Base-by-base conservation (phyloP, 2,888 invertebrate genomes). In the Tubulanus polymorphus region DNA sequence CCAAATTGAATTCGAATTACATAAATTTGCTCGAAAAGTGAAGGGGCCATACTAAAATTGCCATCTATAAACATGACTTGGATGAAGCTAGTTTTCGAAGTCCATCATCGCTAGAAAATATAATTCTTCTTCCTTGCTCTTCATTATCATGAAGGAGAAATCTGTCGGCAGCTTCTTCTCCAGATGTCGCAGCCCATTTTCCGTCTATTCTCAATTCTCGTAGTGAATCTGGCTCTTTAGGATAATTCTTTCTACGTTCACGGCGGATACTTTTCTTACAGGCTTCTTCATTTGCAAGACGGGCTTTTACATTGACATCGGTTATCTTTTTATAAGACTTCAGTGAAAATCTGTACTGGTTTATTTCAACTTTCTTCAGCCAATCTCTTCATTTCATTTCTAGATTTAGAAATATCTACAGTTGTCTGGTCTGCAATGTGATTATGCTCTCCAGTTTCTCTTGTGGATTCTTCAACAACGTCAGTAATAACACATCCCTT, bases 131-230 rank as follows among this genome's bases (percentile, higher is more conserved):
- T 25, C 0, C 25, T 28, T 27, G 28, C 1, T 51, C 30, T 41
- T 41, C 6, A 37, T 52, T 52, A 25, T 52, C 46, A 37, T 25
- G 46, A 18, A 52, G 29, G 30, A 46, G 25, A n/a, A 52, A 52
- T 41, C 27, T n/a, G 8, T 52, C 12, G 0, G 52, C 41, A 8
- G 41, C 41, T 20, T 15, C 41, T n/a, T n/a, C n/a, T n/a, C n/a
- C n/a, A 20, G 18, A 8, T 8, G 41, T 15, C n/a, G n/a, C n/a
- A n/a, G n/a, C n/a, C 35, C 35, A 32, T 5, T 5, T 23, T 8
- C 41, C 41, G 20, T 41, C 20, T 41, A 41, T 41, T 8, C 6
- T 23, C 23, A 41, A 41, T 8, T 41, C 41, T 41, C 15, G 41
- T 18, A 41, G 20, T 20, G 18, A 8, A 15, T 41, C 41, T 41